These are phyloP conservation scores for Anableps anableps DNA, from an alignment of 2,797 vertebrate genomes.

Conservation along the genomic window DNA sequence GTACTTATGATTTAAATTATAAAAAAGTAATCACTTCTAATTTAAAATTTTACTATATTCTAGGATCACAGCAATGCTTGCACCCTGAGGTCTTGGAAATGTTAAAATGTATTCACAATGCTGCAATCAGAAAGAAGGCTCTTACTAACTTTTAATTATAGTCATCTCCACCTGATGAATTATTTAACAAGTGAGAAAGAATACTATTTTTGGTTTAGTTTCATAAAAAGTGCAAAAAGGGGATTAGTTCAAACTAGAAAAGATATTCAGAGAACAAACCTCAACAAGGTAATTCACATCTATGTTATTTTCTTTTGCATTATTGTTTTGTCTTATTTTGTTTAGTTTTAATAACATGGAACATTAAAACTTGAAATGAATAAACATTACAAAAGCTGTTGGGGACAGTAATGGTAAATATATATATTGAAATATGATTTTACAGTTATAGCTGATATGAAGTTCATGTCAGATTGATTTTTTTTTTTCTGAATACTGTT, in stretches of 20 bases:
- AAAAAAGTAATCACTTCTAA: not conserved
- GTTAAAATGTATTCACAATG: not conserved
- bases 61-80: not conserved
- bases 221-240: not conserved
- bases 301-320: not conserved
- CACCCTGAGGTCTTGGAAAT: not conserved
- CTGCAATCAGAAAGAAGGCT: not conserved
- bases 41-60: not conserved
- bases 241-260: not conserved
- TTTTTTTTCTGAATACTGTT: too few relatives aligned
- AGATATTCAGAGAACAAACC: not conserved
- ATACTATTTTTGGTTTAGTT: conserved; percentile 1
- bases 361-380: not conserved
- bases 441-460: not conserved
- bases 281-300: not conserved
- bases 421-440: not conserved
- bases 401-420: not conserved
- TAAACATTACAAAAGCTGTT: not conserved
- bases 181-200: not conserved
- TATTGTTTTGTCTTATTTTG: not conserved
- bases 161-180: not conserved
- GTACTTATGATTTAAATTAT: not conserved
- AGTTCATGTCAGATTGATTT: too few relatives aligned
- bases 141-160: conserved; percentile 5
- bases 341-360: not conserved